Base-by-base conservation (phyloP, 2,888 invertebrate species). In the Acleris holmiana region DNA sequence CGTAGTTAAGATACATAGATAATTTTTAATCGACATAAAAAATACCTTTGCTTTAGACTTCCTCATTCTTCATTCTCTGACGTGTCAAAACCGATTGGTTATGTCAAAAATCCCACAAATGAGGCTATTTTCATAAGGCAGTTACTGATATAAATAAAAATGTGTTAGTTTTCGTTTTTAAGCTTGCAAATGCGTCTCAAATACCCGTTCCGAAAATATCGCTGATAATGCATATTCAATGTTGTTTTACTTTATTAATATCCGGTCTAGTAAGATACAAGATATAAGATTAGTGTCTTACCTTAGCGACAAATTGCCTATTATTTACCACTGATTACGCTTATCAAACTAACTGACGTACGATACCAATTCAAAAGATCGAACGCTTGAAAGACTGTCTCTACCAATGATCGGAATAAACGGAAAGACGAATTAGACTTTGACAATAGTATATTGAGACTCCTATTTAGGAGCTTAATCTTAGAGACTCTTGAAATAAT, bases 371-470 rank as follows among this genome's bases (percentile, higher is more conserved):
- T 19, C 47, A 19, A 17, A 6, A 44, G 44, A 17, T 44, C 44
- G 6, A 44, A n/a, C n/a, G 44, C 17, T 44, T 44, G 2, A 8
- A 29, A 29, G 2, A 17, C 44, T n/a, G n/a, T 17, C 44, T 44
- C 15, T 6, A 17, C 44, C 15, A 44, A 29, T 44, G 44, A 54
- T 23, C 18, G 18, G 13, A 48, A 40, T 54, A 40, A 23, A 61
- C 46, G 13, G 35, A 18, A 44, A 23, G 21, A 48, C n/a, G 54
- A 54, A 54, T 55, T 55, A 54, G 54, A 48, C 47, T 61, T 48
- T 47, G 46, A 40, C 44, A 50, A 55, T 41, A 47, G 23, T 15
- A 40, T 1, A 13, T 35, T 61, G 10, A 18, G 25, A 40, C 13
- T 13, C 29, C 29, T 51, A 57, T 51, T 53, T 23, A 6, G 51